phyloP scores from a whole-genome alignment of 2,888 invertebrate species.

The Stenichneumon culpator region DNA sequence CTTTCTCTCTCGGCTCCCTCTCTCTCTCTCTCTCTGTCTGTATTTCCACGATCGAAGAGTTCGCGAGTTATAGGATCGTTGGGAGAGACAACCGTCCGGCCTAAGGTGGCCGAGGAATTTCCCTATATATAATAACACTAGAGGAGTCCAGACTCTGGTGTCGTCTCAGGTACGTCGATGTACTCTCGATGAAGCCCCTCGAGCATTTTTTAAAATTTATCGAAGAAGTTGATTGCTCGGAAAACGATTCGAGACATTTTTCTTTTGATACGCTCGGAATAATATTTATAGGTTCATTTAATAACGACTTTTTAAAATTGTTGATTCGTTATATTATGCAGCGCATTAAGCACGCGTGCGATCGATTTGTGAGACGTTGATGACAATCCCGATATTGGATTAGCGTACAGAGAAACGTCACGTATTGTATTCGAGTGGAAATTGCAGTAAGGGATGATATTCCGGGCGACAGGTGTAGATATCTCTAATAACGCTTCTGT shows the following conservation, averaged over 20 bases:
- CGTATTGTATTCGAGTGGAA: not conserved
- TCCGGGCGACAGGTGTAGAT: not conserved
- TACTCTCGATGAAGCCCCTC: not conserved
- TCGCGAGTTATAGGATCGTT: conserved; percentile 26
- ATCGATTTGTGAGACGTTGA: not conserved
- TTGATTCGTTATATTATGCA: no score
- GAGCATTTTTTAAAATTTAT: conserved; percentile 27
- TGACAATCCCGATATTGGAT: not conserved
- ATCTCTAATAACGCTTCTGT: not conserved
- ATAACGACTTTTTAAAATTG: not conserved
- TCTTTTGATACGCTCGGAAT: not conserved
- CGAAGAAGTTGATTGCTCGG: not conserved
- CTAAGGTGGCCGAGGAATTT: conserved; percentile 12
- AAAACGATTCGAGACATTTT: not conserved
- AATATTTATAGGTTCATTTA: not conserved
- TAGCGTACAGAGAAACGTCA: not conserved
- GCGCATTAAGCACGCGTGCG: not conserved
- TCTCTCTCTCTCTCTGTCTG: conserved; percentile 33
- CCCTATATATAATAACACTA: not conserved
- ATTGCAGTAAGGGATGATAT: not conserved
- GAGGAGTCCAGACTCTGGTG: not conserved
- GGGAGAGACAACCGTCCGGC: conserved; percentile 33
- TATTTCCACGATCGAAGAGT: conserved; percentile 53
- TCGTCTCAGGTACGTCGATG: conserved; percentile 18
- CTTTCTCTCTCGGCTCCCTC: conserved; percentile 17